Base-by-base conservation (phyloP, 2,113 vertebrate genomes). In the Hemichromis elongatus region DNA sequence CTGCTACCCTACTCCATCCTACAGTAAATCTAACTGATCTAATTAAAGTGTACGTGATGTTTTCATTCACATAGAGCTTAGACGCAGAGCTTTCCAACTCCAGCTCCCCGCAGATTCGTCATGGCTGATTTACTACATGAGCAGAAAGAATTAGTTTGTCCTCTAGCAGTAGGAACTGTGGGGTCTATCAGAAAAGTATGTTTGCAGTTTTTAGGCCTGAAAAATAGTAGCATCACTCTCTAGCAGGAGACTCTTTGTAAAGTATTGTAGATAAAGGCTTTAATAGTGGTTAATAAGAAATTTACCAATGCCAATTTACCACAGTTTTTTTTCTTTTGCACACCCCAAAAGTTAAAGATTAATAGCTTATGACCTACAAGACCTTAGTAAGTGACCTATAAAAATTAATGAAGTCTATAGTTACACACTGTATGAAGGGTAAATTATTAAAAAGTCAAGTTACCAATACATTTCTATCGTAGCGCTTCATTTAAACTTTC, bases 11-110 rank as follows among this genome's bases (percentile, higher is more conserved):
- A 53, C 78, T 86, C 55, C 6, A n/a, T 54, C 53, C 80, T 53
- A 77, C 85, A 89, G 88, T 93, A 92, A 90, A 92, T 93, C 86
- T 78, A 45, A 61, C 63, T 66, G 88, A 85, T 89, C 82, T 82
- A 89, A 90, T 91, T 89, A 88, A 92, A 93, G 85, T 61, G 81
- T 86, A 83, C 42, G 78, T 89, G 85, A 87, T 83, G 86, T 84
- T 82, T 87, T 89, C 53, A 73, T 81, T 90, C 59, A 45, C 45
- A 30, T 45, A 37, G 73, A 33, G 70, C 21, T 82, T 57, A 9
- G 53, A 55, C 28, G 77, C n/a, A 21, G 77, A 52, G 33, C 52
- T 70, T 83, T 87, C 79, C 81, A 81, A 59, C 47, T 80, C 55
- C 45, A 81, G 55, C 66, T 50, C 78, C 10, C 75, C 18, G 28